phyloP scores from a whole-genome alignment of 2,888 invertebrate genomes.

The Lobophora halterata region DNA sequence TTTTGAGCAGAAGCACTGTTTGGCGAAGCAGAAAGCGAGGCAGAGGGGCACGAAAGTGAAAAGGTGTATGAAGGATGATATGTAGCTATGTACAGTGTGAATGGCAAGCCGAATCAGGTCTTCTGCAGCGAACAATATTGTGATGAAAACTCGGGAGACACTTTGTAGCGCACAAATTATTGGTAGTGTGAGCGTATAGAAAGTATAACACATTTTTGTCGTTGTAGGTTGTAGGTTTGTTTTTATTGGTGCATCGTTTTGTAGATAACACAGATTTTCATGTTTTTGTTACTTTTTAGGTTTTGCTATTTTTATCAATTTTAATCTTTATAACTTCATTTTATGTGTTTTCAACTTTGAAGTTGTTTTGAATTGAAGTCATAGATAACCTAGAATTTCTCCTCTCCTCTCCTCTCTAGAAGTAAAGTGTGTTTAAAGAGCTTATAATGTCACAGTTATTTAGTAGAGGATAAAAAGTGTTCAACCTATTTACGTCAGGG shows the following conservation, averaged over 20 bases:
- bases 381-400: too few species aligned
- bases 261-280: too few species aligned
- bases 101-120: constrained; percentile 39
- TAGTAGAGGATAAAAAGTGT: too few species aligned
- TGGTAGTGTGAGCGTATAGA: constrained; percentile 33
- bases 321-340: too few species aligned
- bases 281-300: too few species aligned
- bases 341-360: too few species aligned
- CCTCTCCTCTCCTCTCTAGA: too few species aligned
- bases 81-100: constrained; percentile 37
- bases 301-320: too few species aligned
- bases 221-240: neutral
- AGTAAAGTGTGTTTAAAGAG: too few species aligned
- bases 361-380: too few species aligned
- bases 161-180: constrained; percentile 39
- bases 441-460: too few species aligned
- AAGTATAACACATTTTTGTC: constrained; percentile 31
- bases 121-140: constrained; percentile 39
- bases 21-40: constrained; percentile 33
- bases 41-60: constrained; percentile 39
- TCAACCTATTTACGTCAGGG: too few species aligned
- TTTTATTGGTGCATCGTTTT: neutral
- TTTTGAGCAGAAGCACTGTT: constrained; percentile 29
- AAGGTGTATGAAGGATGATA: constrained; percentile 35
- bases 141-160: constrained; percentile 36